Conservation (phyloP, 2,113 vertebrate genomes). For the Rhizomys pruinosus region DNA sequence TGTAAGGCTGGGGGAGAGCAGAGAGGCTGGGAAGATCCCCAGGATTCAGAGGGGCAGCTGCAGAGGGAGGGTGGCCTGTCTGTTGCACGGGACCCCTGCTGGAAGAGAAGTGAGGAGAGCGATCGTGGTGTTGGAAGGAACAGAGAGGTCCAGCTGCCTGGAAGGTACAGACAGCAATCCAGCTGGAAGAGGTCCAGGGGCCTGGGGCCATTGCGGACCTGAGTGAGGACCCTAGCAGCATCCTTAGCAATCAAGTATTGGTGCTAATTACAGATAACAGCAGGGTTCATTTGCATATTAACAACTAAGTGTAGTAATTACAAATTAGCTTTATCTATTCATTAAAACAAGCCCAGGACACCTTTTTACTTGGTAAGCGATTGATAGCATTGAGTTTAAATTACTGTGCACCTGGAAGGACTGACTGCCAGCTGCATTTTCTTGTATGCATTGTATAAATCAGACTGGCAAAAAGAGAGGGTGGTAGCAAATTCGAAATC, state of each 20-base stretch:
- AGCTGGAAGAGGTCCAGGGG: neutral
- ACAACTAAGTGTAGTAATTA: constrained; percentile 76
- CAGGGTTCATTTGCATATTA: constrained; percentile 77
- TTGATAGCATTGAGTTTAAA: constrained; percentile 62
- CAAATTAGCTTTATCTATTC: constrained; percentile 80
- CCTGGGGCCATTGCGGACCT: neutral
- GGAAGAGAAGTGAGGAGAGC: neutral
- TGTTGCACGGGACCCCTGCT: neutral
- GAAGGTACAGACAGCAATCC: neutral
- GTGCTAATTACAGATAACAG: constrained; percentile 76
- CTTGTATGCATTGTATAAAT: constrained; percentile 31
- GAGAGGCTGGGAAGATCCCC: neutral
- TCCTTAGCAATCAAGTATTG: constrained; percentile 61
- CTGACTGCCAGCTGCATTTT: neutral
- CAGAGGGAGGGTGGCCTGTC: neutral
- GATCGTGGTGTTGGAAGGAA: neutral
- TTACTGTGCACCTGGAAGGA: constrained; percentile 65
- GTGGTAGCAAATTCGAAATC: constrained; percentile 3
- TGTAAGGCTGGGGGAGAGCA: too few species aligned
- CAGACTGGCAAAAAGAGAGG: constrained; percentile 26
- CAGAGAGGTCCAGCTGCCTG: neutral
- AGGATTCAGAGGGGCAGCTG: neutral
- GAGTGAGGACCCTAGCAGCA: neutral
- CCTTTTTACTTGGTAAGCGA: constrained; percentile 66
- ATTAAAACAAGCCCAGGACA: constrained; percentile 70